phyloP scores from a whole-genome alignment of 2,888 invertebrate genomes.

The Euspilapteryx auroguttella region DNA sequence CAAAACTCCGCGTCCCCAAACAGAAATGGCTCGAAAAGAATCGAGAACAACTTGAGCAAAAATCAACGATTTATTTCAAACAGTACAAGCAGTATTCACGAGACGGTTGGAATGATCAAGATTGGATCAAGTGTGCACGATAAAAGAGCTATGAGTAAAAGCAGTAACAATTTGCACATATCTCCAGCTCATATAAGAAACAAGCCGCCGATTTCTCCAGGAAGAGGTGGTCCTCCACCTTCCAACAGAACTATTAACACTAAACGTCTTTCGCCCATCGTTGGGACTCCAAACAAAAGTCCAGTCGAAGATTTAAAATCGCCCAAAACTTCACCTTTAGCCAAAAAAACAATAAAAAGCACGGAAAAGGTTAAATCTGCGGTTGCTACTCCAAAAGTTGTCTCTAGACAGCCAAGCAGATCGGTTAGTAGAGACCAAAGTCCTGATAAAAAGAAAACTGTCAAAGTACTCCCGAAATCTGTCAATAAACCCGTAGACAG shows the following conservation, averaged over 20 bases:
- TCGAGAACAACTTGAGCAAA: conserved; percentile 24
- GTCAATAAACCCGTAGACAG: conserved; percentile 23
- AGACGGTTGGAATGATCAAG: conserved; percentile 38
- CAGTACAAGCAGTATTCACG: conserved; percentile 51
- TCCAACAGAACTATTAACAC: conserved; percentile 41
- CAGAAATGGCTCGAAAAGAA: conserved; percentile 18
- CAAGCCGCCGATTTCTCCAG: conserved; percentile 51
- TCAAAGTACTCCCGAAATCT: conserved; percentile 13
- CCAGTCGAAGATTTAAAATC: conserved; percentile 36
- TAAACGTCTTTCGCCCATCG: conserved; percentile 50
- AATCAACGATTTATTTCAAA: conserved; percentile 45
- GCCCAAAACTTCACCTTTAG: conserved; percentile 22
- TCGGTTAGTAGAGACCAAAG: conserved; percentile 37
- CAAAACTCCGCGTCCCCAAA: conserved; percentile 47
- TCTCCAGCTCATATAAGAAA: conserved; percentile 37
- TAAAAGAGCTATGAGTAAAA: conserved; percentile 36
- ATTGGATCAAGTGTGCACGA: conserved; percentile 41
- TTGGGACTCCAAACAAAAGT: conserved; percentile 52
- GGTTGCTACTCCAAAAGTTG: conserved; percentile 26
- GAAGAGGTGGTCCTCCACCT: conserved; percentile 46
- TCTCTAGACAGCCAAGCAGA: conserved; percentile 43
- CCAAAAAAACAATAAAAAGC: conserved; percentile 16
- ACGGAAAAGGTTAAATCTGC: background rate
- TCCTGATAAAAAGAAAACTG: conserved; percentile 35
- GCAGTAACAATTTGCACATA: conserved; percentile 36